These are phyloP conservation scores for Imbricaverruca yamaguchii DNA, from an alignment of 2,888 invertebrate species.

Conservation along the genomic window DNA sequence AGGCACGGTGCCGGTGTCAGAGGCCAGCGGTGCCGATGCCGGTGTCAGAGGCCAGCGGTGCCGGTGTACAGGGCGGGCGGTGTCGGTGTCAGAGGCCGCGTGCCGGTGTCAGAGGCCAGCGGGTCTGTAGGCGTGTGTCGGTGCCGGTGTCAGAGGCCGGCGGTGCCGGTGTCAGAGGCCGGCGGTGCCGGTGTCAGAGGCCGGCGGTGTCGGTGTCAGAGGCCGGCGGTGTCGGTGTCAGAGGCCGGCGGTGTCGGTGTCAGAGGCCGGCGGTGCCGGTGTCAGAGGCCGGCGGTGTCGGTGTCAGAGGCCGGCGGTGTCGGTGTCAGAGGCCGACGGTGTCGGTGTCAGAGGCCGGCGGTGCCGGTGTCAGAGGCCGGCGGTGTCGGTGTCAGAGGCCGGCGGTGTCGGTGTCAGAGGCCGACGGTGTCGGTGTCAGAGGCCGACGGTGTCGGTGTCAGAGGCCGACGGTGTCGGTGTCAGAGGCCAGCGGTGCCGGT, in stretches of 20 bases:
- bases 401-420: slow-evolving; percentile 28
- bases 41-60: not conserved
- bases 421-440: slow-evolving; percentile 30
- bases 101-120: slow-evolving; percentile 28
- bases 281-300: no score
- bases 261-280: no score
- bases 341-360: not conserved
- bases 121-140: slow-evolving; percentile 23
- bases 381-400: slow-evolving; percentile 19
- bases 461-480: slow-evolving; percentile 28
- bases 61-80: not conserved
- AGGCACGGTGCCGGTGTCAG: no score
- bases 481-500: slow-evolving; percentile 27
- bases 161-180: not conserved
- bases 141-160: not conserved
- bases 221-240: no score
- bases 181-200: not conserved
- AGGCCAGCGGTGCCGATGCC: no score
- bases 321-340: no score
- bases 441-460: slow-evolving; percentile 27
- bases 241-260: no score
- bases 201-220: not conserved
- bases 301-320: no score
- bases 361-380: not conserved
- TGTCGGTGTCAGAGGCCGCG: slow-evolving; percentile 23